Conservation (phyloP, 2,797 vertebrate species). For the Steatocranus sp. region DNA sequence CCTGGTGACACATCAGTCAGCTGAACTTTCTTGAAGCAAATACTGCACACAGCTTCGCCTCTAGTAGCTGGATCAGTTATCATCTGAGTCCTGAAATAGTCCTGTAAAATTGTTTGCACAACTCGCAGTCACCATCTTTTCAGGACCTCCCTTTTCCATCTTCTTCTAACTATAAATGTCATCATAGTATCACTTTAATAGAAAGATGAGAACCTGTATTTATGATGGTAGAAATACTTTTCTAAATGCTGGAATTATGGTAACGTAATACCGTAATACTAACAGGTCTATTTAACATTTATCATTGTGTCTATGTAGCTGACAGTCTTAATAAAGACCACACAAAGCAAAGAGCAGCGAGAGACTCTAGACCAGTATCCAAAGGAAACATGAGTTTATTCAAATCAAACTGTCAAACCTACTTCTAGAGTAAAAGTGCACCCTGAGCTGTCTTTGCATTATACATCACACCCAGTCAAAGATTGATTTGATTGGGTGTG, state of each 20-base stretch:
- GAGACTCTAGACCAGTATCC: neutral
- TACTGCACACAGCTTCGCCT: neutral
- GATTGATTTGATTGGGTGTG: neutral
- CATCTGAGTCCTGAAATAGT: neutral
- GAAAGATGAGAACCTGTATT: neutral
- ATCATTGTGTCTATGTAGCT: neutral
- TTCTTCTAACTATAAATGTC: neutral
- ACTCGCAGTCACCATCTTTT: neutral
- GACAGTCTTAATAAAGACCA: constrained; percentile 15
- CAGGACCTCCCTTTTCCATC: neutral
- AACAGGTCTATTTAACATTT: neutral
- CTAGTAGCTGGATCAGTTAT: neutral
- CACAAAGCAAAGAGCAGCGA: neutral
- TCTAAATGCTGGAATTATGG: neutral
- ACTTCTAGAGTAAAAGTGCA: neutral
- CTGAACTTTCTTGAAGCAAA: neutral
- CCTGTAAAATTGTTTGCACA: neutral
- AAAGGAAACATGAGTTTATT: constrained; percentile 1
- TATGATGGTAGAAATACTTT: neutral
- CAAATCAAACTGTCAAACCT: constrained; percentile 5
- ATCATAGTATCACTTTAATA: neutral
- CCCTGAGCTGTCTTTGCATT: neutral
- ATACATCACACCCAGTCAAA: neutral
- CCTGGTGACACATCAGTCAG: neutral
- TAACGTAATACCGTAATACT: neutral